phyloP scores from a whole-genome alignment of 1,140 invertebrate genomes.

The Bombus sylvicola region DNA sequence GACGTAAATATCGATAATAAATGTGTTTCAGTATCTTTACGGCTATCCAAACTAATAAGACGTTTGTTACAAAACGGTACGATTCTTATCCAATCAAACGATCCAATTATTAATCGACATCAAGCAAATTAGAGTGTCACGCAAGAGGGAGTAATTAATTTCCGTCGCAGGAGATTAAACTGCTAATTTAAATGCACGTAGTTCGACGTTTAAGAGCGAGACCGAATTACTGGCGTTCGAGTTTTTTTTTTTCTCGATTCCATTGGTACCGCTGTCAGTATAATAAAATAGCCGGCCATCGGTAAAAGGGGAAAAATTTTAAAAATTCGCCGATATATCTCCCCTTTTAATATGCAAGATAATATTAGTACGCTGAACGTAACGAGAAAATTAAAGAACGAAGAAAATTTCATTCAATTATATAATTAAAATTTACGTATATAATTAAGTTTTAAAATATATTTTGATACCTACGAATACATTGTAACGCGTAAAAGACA shows the following conservation, averaged over 20 bases:
- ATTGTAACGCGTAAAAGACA: not conserved
- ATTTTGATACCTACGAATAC: no score
- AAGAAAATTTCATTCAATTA: not conserved
- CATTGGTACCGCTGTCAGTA: not conserved
- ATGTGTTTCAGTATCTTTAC: no score
- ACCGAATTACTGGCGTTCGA: not conserved
- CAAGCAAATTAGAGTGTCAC: constrained; percentile 13
- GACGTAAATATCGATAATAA: not conserved
- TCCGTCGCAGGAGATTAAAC: constrained; percentile 17
- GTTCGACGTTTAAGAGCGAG: not conserved
- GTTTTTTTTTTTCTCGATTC: not conserved
- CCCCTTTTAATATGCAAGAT: not conserved
- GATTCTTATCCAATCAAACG: constrained; percentile 1
- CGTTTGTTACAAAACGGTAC: not conserved
- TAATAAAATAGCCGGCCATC: not conserved
- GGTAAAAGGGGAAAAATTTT: not conserved
- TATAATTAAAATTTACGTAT: not conserved
- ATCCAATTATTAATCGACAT: constrained; percentile 4
- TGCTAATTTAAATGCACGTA: constrained; percentile 18
- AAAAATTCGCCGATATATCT: not conserved
- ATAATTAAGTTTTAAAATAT: not conserved
- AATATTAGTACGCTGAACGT: not conserved
- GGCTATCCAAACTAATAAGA: not conserved
- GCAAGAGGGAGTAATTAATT: constrained; percentile 14
- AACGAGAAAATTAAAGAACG: not conserved